Base-by-base conservation (phyloP, 1,140 invertebrate genomes). In the Bombyx mandarina region DNA sequence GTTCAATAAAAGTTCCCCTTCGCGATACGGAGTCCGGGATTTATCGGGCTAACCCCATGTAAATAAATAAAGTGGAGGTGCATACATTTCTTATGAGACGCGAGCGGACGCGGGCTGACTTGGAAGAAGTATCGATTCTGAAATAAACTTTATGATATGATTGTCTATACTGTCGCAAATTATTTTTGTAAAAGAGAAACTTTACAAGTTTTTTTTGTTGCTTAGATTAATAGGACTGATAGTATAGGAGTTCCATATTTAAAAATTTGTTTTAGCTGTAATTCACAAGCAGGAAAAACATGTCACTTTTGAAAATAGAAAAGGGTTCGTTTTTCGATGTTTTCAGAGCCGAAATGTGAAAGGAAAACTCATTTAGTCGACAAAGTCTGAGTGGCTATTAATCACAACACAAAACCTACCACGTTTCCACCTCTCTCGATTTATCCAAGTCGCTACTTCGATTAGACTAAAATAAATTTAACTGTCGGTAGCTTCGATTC, bases 381-480 rank as follows among this genome's bases (percentile, higher is more conserved):
- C 35, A 49, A 54, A 48, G 35, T 54, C 10, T 8, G 45, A 43
- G n/a, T 18, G 8, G 9, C 45, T 43, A 54, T 59, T 48, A 54
- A 54, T 54, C 45, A 54, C 45, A 7, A 22, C 22, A 52, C 45
- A 54, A 49, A 45, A 22, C 26, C 12, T 52, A 52, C 54, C n/a
- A 18, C 26, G 26, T 22, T n/a, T 48, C 10, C 42, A 44, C 53
- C n/a, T 9, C 35, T 49, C 55, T 65, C 68, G 76, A 77, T 84
- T 79, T 77, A 79, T 76, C 74, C 73, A 67, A 78, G 76, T 78
- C 75, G 73, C 62, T 71, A 80, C 57, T 75, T 78, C 74, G 81
- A 84, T 86, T 79, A 79, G 81, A 86, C 84, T 86, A 86, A 83
- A 83, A 75, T 77, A 82, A 77, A 77, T 85, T 82, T 80, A 82